Evolutionary conservation across 2,888 invertebrate species (phyloP).

Genomic region (Parapristionchus giblindavisi): DNA sequence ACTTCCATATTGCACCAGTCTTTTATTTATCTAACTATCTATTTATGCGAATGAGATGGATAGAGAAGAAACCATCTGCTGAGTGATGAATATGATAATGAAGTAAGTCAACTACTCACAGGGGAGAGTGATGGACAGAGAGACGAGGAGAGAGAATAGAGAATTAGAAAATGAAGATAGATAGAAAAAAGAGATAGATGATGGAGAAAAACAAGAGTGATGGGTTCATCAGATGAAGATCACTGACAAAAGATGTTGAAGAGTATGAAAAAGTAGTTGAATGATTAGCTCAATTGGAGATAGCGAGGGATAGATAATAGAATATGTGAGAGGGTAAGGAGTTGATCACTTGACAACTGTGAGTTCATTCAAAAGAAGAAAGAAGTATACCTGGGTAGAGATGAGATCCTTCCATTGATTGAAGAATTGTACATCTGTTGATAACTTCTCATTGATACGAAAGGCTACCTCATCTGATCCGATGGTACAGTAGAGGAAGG

Average conservation of each 20-base stretch:
- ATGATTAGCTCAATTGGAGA: too few species aligned
- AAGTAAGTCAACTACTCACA: too few species aligned
- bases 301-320: not conserved
- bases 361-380: not conserved
- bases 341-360: not conserved
- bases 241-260: too few species aligned
- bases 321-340: not conserved
- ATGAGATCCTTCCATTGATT: slow-evolving; percentile 57
- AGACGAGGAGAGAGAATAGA: not conserved
- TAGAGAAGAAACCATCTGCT: not conserved
- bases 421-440: slow-evolving; percentile 55
- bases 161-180: not conserved
- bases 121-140: not conserved
- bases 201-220: not conserved
- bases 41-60: too few species aligned
- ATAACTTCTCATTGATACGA: slow-evolving; percentile 53
- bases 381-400: slow-evolving; percentile 48
- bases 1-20: too few species aligned
- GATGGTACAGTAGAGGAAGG: slow-evolving; percentile 14
- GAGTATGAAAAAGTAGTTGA: not conserved
- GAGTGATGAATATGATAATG: too few species aligned
- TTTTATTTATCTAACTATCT: too few species aligned
- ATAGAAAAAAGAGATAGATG: not conserved
- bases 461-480: slow-evolving; percentile 17
- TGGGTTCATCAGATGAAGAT: not conserved